Evolutionary conservation across 2,888 invertebrate species (phyloP).

Genomic region (Muschampia plurimacula): DNA sequence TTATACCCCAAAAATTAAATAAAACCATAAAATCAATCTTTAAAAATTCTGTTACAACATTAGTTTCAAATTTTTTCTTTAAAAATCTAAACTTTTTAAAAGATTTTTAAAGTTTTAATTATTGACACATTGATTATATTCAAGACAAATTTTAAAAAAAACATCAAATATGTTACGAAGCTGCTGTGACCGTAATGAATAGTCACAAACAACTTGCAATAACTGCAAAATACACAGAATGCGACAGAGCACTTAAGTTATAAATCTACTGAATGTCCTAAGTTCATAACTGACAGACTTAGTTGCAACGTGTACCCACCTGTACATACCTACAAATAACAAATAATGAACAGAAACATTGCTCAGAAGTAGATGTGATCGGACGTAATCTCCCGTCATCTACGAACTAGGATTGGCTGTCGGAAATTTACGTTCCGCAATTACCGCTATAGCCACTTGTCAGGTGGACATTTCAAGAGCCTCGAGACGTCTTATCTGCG

Average conservation of each 20-base stretch:
- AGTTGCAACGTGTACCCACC: conserved; percentile 6
- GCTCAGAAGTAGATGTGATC: conserved; percentile 38
- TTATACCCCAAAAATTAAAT: no score
- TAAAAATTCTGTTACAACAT: no score
- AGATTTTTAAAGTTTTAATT: no score
- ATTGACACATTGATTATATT: no score
- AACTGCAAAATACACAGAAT: not conserved
- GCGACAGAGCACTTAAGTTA: conserved; percentile 6
- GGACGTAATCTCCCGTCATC: conserved; percentile 39
- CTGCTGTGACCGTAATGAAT: not conserved
- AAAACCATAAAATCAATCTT: no score
- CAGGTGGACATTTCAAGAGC: conserved; percentile 60
- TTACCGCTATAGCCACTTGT: conserved; percentile 62
- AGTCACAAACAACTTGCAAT: not conserved
- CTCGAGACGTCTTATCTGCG: conserved; percentile 46
- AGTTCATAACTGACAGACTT: not conserved
- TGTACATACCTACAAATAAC: conserved; percentile 21
- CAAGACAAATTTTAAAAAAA: no score
- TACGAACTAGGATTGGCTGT: conserved; percentile 44
- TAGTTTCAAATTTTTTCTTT: no score
- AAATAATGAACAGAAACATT: conserved; percentile 39
- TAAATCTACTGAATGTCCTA: conserved; percentile 11
- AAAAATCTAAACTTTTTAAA: no score
- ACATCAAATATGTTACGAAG: no score
- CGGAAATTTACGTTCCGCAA: conserved; percentile 60